Percentiles rank a stretch among this genome's conserved stretches.
Evolutionary conservation across 92 coral and sea anemone genomes (phyloP).

Genomic region (Parazoanthus swiftii): DNA sequence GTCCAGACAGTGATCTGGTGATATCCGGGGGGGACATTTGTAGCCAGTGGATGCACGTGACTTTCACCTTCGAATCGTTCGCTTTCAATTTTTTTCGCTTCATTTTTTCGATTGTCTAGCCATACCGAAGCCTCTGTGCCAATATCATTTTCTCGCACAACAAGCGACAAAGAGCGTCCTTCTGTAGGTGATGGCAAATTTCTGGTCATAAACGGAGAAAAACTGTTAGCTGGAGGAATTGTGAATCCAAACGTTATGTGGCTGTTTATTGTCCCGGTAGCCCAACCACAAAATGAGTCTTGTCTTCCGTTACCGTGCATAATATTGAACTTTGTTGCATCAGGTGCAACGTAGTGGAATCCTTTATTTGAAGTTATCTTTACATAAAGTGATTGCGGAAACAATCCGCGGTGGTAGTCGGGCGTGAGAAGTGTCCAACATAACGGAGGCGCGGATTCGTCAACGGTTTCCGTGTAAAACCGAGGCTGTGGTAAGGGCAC

Average conservation of each 20-base stretch:
- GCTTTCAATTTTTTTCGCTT: conserved; percentile 24
- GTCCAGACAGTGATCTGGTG: conserved; percentile 29
- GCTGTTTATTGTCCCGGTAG: neutral
- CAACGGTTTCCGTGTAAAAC: conserved; percentile 9
- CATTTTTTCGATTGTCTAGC: conserved; percentile 12
- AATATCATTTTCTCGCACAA: conserved; percentile 27
- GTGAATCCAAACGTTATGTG: conserved; percentile 30
- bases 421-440: conserved; percentile 39
- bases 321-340: conserved; percentile 1
- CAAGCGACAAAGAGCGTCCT: conserved; percentile 18
- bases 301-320: conserved; percentile 25
- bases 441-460: neutral
- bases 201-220: neutral
- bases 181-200: neutral
- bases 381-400: conserved; percentile 16
- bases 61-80: conserved; percentile 34
- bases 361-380: conserved; percentile 36
- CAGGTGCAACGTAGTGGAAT: conserved; percentile 9
- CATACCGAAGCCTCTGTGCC: conserved; percentile 25
- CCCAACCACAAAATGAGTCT: conserved; percentile 38
- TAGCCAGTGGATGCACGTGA: conserved; percentile 32
- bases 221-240: neutral
- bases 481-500: conserved; percentile 10
- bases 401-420: conserved; percentile 16
- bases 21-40: conserved; percentile 36